Evolutionary conservation across 2,888 invertebrate genomes (phyloP), one percentile per base, ranked within the genome.

Genomic region (Criorhina ranunculi): DNA sequence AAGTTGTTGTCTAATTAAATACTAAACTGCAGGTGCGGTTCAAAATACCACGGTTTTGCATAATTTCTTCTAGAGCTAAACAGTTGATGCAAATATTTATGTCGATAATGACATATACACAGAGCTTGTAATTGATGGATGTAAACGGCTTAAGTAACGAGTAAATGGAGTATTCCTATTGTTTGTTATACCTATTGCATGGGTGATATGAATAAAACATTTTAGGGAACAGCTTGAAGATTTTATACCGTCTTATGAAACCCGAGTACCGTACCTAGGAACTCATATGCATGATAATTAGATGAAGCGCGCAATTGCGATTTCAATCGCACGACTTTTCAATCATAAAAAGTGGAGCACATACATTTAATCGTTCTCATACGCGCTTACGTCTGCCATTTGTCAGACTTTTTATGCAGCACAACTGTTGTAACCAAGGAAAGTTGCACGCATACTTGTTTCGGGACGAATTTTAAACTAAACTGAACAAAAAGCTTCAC

Each of bases 11-110:
- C 31, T 29, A 66, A 75, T 53, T 15, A 24, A 31, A 42, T 19
- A 42, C 19, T 12, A 29, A 35, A 8, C 44, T 35, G 35, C 35
- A 57, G 46, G 46, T 64, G 64, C 31, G 46, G 12, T 19, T 40
- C 8, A 44, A 62, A 46, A 37, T 24, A 29, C 53, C 59, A 9
- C 33, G 76, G 8, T 35, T 51, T 60, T 19, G 62, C 69, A 69
- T 70, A 78, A 62, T 70, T 73, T 66, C 59, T 51, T 51, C 46
- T 11, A 12, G 40, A 11, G 29, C n/a, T 59, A 59, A 70, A 7
- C 17, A 46, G 15, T 37, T 46, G n/a, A 40, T 44, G 42, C 62
- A 33, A 24, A 17, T 46, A 60, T 51, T 8, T 5, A 2, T 15
- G 19, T 15, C 9, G 29, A 12, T 59, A n/a, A 40, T 40, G 24